These are phyloP conservation scores for Aurelia coerulea DNA, from an alignment of 30 jellyfish, hydroid and myxozoan genomes.

Conservation along the genomic window DNA sequence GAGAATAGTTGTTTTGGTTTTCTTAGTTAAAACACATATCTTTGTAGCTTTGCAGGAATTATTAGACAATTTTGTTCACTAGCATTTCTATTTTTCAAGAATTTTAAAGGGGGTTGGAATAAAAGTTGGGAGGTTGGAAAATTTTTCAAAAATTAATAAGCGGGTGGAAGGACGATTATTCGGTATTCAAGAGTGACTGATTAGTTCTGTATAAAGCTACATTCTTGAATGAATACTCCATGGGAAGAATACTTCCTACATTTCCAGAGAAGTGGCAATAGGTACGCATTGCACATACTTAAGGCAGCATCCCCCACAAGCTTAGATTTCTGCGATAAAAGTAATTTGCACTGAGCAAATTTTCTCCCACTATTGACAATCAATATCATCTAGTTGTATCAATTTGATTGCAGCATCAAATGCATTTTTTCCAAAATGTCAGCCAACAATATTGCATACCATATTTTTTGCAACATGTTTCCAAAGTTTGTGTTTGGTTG, in stretches of 20 bases:
- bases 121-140: too few species aligned
- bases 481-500: constrained; percentile 2
- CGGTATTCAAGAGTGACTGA: too few species aligned
- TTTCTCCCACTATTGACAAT: not conserved
- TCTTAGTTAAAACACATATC: too few species aligned
- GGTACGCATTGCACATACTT: not conserved
- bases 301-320: not conserved
- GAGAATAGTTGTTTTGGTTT: too few species aligned
- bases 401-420: not conserved
- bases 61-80: too few species aligned
- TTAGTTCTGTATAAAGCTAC: not conserved
- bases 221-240: not conserved
- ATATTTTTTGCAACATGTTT: not conserved
- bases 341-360: constrained; percentile 1
- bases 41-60: too few species aligned
- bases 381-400: not conserved
- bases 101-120: too few species aligned
- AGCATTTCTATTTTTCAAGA: too few species aligned
- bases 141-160: too few species aligned
- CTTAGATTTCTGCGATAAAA: not conserved
- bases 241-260: not conserved
- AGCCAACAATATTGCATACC: not conserved
- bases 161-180: too few species aligned
- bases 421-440: not conserved
- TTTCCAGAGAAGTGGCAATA: not conserved